Evolutionary conservation across 53 echinoderm and acorn worm genomes (phyloP).

Genomic region (Holothuria scabra): DNA sequence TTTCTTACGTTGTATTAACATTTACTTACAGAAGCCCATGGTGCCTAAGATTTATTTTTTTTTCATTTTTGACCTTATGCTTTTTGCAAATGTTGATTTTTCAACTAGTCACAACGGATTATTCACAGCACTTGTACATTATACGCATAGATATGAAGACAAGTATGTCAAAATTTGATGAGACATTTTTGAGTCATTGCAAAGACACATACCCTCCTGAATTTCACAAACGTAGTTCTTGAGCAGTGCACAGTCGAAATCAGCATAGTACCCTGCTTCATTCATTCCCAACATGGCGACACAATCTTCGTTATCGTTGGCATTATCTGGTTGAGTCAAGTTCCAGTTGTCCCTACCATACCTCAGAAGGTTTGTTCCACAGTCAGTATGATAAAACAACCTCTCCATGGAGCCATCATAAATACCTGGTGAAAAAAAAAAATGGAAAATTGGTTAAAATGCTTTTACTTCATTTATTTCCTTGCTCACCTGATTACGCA

Average conservation of each 20-base stretch:
- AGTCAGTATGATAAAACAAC: constrained; percentile 74
- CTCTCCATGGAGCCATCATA: constrained; percentile 75
- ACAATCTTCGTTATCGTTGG: constrained; percentile 70
- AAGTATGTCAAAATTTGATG: too few relatives aligned
- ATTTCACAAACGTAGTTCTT: constrained; percentile 82
- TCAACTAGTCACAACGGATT: too few relatives aligned
- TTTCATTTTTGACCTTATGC: too few relatives aligned
- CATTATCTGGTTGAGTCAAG: constrained; percentile 31
- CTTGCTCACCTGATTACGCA: too few relatives aligned
- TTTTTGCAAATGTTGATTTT: too few relatives aligned
- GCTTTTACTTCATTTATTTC: too few relatives aligned
- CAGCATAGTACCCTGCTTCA: constrained; percentile 69
- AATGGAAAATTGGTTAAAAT: constrained; percentile 1
- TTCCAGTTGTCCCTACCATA: constrained; percentile 72
- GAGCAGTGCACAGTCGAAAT: constrained; percentile 60
- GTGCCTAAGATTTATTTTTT: too few relatives aligned
- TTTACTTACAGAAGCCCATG: too few relatives aligned
- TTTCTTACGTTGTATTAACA: too few relatives aligned
- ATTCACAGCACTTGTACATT: too few relatives aligned
- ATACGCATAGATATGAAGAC: too few relatives aligned
- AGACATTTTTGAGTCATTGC: too few relatives aligned
- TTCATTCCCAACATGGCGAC: constrained; percentile 54
- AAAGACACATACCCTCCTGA: not conserved
- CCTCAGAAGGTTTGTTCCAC: constrained; percentile 41
- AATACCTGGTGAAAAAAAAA: constrained; percentile 59